These are phyloP conservation scores for Hypothenemus hampei DNA, from an alignment of 1,140 invertebrate species.

Conservation along the genomic window DNA sequence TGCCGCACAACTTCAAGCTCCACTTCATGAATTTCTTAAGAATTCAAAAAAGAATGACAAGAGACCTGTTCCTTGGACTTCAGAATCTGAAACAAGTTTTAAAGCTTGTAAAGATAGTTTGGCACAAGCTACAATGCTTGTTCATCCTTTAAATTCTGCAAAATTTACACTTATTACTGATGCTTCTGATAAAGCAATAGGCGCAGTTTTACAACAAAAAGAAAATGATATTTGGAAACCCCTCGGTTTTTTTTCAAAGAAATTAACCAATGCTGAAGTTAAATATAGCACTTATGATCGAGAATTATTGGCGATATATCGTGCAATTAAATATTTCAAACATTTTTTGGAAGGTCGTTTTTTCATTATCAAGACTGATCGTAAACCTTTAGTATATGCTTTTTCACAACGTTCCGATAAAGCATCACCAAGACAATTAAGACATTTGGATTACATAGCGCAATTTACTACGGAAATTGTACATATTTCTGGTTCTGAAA, in stretches of 20 bases:
- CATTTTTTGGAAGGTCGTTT: background rate
- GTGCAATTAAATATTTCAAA: background rate
- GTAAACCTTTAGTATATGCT: background rate
- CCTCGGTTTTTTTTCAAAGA: background rate
- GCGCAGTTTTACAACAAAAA: background rate
- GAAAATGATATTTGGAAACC: background rate
- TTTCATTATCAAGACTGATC: background rate
- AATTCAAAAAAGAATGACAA: background rate
- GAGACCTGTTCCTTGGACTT: background rate
- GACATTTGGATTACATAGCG: constrained; percentile 40
- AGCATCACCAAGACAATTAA: constrained; percentile 27
- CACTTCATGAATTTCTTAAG: background rate
- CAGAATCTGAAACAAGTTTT: background rate
- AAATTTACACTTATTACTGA: background rate
- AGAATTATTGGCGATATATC: background rate
- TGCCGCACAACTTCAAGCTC: background rate
- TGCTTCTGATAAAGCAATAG: background rate
- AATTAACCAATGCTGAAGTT: background rate
- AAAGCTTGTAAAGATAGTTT: background rate
- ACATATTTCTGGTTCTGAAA: constrained; percentile 39
- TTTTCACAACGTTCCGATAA: constrained; percentile 1
- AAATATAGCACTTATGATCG: constrained; percentile 1
- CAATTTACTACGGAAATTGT: constrained; percentile 43
- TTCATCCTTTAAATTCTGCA: background rate
- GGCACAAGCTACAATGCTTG: background rate